phyloP scores from a whole-genome alignment of 2,888 invertebrate species.

The Rhamnusium bicolor region DNA sequence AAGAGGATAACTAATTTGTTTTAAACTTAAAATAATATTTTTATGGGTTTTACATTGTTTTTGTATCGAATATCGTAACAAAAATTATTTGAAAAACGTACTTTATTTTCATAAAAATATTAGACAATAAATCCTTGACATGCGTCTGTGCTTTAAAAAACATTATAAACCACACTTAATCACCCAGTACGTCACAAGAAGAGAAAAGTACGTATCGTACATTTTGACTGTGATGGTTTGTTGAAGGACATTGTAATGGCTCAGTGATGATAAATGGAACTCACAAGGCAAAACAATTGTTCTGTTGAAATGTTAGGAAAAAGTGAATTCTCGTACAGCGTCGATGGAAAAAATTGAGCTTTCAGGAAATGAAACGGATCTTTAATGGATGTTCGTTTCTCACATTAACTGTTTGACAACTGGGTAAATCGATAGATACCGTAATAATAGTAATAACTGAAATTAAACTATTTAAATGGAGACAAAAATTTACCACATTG shows the following conservation, averaged over 20 bases:
- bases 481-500: no score
- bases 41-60: no score
- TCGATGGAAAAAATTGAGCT: background rate
- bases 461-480: no score
- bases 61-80: no score
- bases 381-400: background rate
- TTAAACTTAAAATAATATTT: no score
- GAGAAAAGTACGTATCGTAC: conserved; percentile 20
- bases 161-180: conserved; percentile 15
- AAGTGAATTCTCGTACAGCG: conserved; percentile 1
- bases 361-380: background rate
- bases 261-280: conserved; percentile 12
- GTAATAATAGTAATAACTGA: background rate
- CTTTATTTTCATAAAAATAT: conserved; percentile 7
- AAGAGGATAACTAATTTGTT: no score
- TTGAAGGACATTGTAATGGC: conserved; percentile 19
- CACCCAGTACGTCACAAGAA: conserved; percentile 17
- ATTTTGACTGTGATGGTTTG: conserved; percentile 21
- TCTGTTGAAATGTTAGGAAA: conserved; percentile 8
- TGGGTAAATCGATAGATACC: background rate
- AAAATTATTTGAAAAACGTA: background rate
- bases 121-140: conserved; percentile 13
- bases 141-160: conserved; percentile 17
- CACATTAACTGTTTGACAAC: background rate
- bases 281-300: conserved; percentile 11